Evolutionary conservation across 2,888 invertebrate genomes (phyloP), one percentile per base, ranked within the genome.

Genomic region (Sycophila texana): DNA sequence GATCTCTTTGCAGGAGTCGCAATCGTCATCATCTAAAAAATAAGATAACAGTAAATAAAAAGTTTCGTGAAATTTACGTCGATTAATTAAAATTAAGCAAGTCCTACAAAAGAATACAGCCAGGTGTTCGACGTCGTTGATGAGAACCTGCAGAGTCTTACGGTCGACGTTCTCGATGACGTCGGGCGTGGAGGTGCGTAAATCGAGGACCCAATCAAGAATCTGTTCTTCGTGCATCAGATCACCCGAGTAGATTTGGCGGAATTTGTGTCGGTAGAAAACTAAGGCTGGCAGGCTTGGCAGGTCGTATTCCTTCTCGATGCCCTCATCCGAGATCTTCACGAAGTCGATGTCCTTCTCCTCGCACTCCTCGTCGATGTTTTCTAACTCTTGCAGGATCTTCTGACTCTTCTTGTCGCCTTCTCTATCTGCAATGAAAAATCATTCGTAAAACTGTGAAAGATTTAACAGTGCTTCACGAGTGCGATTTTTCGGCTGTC

Each of bases 361-460:
- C 91, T 97, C 97, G 87, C 97, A 97, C 88, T 97, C 97, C 85
- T 97, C 97, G 87, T 97, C 97, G 85, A 98, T 97, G 87, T 97
- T 97, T 90, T 98, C 98, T 81, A 98, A 89, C 89, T 97, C 97
- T 86, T 95, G 95, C 0, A 98, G 92, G 80, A 97, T 97, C 89
- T 96, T 96, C 84, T 96, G 96, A 30, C 96, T 95, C 88, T 96
- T 96, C 87, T 97, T 96, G 87, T 97, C 97, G 10, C 96, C 96
- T 91, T 97, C 97, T 87, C 96, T 95, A 90, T 97, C 97, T 97
- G 87, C 20, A 76, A 81, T 68, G 49, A 30, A 53, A 77, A 60
- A 39, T 55, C 39, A 39, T 0, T 7, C 7, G 4, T 30, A 3
- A 30, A 30, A 30, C 30, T 30, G 4, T 30, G 4, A 4, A 39